Conservation (phyloP, 2,113 vertebrate genomes). For the Muntiacus reevesi region DNA sequence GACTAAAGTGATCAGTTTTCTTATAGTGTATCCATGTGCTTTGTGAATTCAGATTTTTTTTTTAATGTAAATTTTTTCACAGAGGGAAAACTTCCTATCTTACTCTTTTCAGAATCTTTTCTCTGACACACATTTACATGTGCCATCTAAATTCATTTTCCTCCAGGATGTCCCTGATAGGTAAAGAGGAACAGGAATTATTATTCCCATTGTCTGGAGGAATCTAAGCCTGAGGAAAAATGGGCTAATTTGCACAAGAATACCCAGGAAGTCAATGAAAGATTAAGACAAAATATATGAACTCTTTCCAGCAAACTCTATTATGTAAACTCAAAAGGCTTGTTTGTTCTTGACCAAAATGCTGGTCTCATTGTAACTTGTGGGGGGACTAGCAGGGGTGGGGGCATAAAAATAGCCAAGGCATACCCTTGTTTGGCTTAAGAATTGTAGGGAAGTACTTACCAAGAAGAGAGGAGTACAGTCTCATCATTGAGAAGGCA, state of each 20-base stretch:
- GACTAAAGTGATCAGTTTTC: not conserved
- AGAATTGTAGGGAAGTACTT: conserved; percentile 39
- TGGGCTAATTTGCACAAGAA: not conserved
- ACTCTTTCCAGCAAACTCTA: not conserved
- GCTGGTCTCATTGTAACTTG: not conserved
- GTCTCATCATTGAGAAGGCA: conserved; percentile 86
- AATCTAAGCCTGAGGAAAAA: not conserved
- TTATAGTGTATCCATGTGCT: not conserved
- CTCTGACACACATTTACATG: not conserved
- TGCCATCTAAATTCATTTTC: not conserved
- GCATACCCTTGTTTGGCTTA: not conserved
- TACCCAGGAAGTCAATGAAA: not conserved
- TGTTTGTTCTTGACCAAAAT: not conserved
- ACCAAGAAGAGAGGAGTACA: conserved; percentile 91
- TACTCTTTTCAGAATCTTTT: not conserved
- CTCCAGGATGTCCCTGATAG: not conserved
- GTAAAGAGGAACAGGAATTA: not conserved
- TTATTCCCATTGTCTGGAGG: not conserved
- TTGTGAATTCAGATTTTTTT: not conserved
- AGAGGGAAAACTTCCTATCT: not conserved
- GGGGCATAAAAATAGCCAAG: not conserved
- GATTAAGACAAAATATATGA: not conserved
- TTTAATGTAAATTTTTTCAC: not conserved
- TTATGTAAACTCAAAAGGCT: not conserved
- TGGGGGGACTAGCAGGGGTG: accelerated